A percentile compares a stretch with the other conserved stretches of the same genome.
phyloP scores from a whole-genome alignment of 2,797 vertebrate species.

The Aselliscus stoliczkanus region DNA sequence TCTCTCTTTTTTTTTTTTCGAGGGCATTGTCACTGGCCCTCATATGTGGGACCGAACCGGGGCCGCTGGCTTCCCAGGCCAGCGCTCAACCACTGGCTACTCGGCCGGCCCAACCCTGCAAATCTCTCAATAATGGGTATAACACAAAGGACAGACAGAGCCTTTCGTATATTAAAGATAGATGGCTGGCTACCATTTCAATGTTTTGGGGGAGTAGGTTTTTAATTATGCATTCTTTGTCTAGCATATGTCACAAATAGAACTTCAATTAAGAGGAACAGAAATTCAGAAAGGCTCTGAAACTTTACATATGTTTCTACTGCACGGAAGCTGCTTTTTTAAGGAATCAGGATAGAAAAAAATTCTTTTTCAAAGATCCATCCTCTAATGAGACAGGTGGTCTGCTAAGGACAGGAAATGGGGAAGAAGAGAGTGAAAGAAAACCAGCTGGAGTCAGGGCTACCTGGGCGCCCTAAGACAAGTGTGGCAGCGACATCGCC shows the following conservation, averaged over 20 bases:
- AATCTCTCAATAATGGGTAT: not conserved
- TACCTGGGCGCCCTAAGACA: not conserved
- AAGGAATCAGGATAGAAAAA: not conserved
- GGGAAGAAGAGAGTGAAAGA: not conserved
- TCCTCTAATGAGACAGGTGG: not conserved
- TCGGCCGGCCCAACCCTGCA: too few species aligned
- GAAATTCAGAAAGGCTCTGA: not conserved
- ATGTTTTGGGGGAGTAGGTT: not conserved
- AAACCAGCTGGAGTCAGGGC: not conserved
- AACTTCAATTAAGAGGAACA: not conserved
- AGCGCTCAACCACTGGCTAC: too few species aligned
- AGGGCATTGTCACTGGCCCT: too few species aligned
- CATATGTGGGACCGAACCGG: too few species aligned
- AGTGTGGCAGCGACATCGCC: not conserved
- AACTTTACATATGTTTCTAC: not conserved
- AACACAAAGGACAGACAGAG: not conserved
- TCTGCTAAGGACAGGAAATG: not conserved
- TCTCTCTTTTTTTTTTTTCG: too few species aligned
- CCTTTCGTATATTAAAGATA: not conserved
- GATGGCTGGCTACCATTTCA: not conserved
- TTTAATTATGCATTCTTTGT: not conserved
- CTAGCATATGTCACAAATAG: not conserved
- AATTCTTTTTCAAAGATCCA: not conserved
- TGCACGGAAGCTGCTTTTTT: not conserved
- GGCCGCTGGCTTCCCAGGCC: too few species aligned